These are phyloP conservation scores for Columba janthina DNA, from an alignment of 2,113 vertebrate species.

Conservation along the genomic window DNA sequence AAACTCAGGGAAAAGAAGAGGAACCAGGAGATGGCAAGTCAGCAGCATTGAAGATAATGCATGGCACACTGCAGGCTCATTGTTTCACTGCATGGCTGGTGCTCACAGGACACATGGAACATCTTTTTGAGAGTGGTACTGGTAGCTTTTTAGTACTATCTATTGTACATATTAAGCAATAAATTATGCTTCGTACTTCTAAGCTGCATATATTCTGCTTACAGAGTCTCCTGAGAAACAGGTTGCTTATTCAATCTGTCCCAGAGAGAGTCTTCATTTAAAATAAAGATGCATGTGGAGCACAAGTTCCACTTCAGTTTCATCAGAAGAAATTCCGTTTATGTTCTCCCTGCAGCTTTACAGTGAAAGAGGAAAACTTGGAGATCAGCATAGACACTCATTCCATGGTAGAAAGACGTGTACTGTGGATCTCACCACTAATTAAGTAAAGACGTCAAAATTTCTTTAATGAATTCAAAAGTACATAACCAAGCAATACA, in stretches of 20 bases:
- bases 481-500: neutral
- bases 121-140: neutral
- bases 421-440: neutral
- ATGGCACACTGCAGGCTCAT: neutral
- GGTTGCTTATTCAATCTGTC: neutral
- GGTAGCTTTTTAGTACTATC: neutral
- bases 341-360: neutral
- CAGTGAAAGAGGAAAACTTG: neutral
- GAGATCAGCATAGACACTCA: neutral
- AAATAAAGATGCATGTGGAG: neutral
- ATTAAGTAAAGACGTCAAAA: neutral
- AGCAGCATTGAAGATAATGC: neutral
- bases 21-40: neutral
- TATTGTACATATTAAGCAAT: neutral
- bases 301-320: neutral
- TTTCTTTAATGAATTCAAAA: neutral
- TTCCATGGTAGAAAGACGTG: neutral
- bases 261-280: neutral
- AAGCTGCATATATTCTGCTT: neutral
- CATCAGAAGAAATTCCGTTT: neutral
- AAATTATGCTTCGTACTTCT: neutral
- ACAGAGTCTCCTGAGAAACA: neutral
- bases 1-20: neutral
- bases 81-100: accelerated
- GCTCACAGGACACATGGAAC: neutral